Conservation (phyloP, 2,797 vertebrate species). For the Iguana delicatissima region DNA sequence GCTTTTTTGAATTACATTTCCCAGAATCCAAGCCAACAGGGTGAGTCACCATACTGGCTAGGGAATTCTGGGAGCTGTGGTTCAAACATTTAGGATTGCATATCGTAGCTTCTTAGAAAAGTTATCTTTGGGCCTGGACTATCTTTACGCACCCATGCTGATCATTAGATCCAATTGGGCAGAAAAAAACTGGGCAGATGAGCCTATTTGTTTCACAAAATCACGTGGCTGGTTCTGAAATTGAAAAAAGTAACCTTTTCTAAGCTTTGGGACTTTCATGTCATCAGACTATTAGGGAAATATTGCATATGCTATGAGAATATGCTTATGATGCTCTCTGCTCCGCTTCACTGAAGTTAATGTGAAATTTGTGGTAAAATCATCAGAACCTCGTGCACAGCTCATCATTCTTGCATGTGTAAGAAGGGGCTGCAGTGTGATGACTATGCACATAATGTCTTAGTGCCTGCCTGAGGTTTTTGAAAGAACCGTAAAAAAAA, state of each 20-base stretch:
- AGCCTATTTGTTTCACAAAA: neutral
- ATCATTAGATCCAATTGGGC: neutral
- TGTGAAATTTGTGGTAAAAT: neutral
- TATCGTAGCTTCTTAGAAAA: neutral
- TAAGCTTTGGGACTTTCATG: neutral
- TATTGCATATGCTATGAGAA: too few species aligned
- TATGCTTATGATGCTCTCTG: neutral
- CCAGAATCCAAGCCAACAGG: too few species aligned
- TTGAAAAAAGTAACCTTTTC: too few species aligned
- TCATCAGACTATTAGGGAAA: neutral
- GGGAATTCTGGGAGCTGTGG: too few species aligned
- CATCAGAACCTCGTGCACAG: neutral
- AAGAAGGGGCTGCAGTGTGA: neutral
- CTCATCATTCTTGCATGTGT: neutral
- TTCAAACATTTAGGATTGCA: neutral
- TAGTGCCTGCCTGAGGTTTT: neutral
- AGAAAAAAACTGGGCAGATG: neutral
- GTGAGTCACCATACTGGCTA: too few species aligned
- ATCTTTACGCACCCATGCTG: neutral
- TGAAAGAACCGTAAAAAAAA: slow-evolving; percentile 34
- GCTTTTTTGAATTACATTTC: too few species aligned
- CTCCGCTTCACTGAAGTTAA: neutral
- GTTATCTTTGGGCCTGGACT: neutral
- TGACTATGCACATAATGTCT: neutral
- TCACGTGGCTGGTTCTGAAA: neutral